Evolutionary conservation across 2,797 vertebrate genomes (phyloP).

Genomic region (Phalloptychus januarius): DNA sequence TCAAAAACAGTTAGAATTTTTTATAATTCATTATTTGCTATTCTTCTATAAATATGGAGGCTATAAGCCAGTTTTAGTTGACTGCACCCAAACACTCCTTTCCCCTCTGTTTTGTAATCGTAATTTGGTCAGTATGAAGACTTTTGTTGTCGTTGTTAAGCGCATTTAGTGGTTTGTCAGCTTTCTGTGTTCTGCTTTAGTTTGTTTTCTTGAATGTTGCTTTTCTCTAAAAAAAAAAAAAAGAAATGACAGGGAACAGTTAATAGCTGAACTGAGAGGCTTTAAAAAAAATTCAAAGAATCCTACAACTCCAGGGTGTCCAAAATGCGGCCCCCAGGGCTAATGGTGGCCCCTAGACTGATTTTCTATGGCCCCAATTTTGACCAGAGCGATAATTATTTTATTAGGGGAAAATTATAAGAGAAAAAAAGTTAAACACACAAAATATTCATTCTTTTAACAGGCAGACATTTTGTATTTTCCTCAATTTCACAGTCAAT

Average conservation of each 20-base stretch:
- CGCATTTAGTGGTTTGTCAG: conserved; percentile 9
- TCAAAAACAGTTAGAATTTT: conserved; percentile 19
- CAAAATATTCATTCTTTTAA: too few relatives aligned
- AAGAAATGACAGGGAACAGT: not conserved
- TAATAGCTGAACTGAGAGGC: not conserved
- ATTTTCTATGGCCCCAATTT: too few relatives aligned
- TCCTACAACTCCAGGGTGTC: not conserved
- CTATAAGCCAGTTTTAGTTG: conserved; percentile 20
- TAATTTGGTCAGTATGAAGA: conserved; percentile 20
- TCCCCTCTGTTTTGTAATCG: conserved; percentile 45
- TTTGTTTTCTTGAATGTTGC: conserved; percentile 51
- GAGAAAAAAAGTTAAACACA: too few relatives aligned
- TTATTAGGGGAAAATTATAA: too few relatives aligned
- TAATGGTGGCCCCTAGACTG: too few relatives aligned
- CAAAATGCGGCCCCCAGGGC: too few relatives aligned
- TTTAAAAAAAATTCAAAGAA: not conserved
- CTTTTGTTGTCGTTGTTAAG: conserved; percentile 35
- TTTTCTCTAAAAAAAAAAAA: conserved; percentile 8
- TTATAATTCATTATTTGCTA: conserved; percentile 1
- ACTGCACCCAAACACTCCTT: conserved; percentile 32
- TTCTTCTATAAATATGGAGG: conserved; percentile 22
- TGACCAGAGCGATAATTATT: too few relatives aligned
- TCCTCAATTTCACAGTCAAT: too few relatives aligned
- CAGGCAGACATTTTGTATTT: too few relatives aligned
- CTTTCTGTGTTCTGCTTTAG: conserved; percentile 48